phyloP scores from a whole-genome alignment of 2,888 invertebrate genomes.

The Ophonus ardosiacus region DNA sequence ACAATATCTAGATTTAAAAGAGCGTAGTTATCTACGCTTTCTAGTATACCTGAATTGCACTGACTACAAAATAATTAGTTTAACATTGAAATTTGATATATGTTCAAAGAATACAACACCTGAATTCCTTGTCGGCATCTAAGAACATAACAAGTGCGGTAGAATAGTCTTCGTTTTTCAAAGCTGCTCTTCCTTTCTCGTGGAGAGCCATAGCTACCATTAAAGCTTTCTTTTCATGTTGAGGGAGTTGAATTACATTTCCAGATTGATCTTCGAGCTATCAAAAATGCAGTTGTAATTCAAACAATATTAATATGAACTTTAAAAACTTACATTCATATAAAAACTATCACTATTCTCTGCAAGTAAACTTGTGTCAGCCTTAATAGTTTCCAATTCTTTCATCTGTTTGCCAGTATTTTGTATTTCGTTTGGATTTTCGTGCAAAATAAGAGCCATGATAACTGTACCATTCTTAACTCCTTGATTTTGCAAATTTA shows the following conservation, averaged over 20 bases:
- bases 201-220: conserved; percentile 88
- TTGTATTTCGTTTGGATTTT: conserved; percentile 72
- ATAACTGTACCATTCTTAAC: conserved; percentile 84
- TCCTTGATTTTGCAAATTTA: conserved; percentile 78
- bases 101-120: conserved; percentile 71
- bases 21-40: conserved; percentile 89
- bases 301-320: background rate
- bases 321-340: conserved; percentile 76
- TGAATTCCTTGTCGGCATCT: conserved; percentile 87
- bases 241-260: conserved; percentile 83
- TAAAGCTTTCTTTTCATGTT: conserved; percentile 83
- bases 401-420: conserved; percentile 72
- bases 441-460: conserved; percentile 78
- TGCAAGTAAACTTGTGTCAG: conserved; percentile 74
- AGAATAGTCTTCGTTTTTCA: conserved; percentile 82
- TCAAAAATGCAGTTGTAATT: conserved; percentile 62
- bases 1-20: conserved; percentile 90
- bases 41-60: conserved; percentile 82
- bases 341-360: conserved; percentile 78
- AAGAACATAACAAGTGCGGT: conserved; percentile 85
- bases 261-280: conserved; percentile 89
- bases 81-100: too few species aligned
- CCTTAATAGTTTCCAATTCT: conserved; percentile 73
- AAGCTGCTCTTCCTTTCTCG: conserved; percentile 85
- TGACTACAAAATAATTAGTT: conserved; percentile 74